These are phyloP conservation scores for Hydropsyche betteni DNA, from an alignment of 2,888 invertebrate species.

Conservation along the genomic window DNA sequence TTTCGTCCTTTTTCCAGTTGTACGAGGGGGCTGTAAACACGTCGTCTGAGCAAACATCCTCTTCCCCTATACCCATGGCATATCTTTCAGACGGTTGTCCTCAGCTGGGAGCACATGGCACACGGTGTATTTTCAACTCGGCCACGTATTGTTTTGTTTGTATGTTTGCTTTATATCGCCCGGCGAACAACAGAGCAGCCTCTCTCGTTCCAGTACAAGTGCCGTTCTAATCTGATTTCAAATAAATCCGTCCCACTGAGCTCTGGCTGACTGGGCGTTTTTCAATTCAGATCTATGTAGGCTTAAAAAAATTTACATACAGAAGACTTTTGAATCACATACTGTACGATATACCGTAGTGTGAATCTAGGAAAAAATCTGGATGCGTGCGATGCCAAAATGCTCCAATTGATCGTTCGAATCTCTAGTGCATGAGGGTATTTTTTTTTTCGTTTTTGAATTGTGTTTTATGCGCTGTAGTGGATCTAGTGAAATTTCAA, in stretches of 20 bases:
- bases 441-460: too few species aligned
- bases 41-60: constrained; percentile 20
- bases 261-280: not conserved
- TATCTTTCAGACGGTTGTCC: constrained; percentile 15
- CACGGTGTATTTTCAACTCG: constrained; percentile 13
- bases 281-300: not conserved
- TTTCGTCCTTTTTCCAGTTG: constrained; percentile 7
- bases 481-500: too few species aligned
- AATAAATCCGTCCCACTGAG: constrained; percentile 1
- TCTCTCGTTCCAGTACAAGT: constrained; percentile 7
- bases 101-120: constrained; percentile 1
- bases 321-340: too few species aligned
- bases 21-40: constrained; percentile 9
- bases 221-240: constrained; percentile 20
- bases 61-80: not conserved
- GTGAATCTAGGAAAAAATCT: too few species aligned
- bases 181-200: not conserved
- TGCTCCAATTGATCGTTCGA: too few species aligned
- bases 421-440: too few species aligned
- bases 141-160: constrained; percentile 25
- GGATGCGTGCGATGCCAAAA: too few species aligned
- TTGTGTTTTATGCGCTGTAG: too few species aligned
- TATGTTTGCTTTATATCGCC: constrained; percentile 11
- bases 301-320: constrained; percentile 10
- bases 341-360: too few species aligned